Percentiles rank a stretch among this genome's conserved stretches.
These are phyloP conservation scores for Epinephelus lanceolatus DNA, from an alignment of 2,113 vertebrate genomes.

Conservation along the genomic window DNA sequence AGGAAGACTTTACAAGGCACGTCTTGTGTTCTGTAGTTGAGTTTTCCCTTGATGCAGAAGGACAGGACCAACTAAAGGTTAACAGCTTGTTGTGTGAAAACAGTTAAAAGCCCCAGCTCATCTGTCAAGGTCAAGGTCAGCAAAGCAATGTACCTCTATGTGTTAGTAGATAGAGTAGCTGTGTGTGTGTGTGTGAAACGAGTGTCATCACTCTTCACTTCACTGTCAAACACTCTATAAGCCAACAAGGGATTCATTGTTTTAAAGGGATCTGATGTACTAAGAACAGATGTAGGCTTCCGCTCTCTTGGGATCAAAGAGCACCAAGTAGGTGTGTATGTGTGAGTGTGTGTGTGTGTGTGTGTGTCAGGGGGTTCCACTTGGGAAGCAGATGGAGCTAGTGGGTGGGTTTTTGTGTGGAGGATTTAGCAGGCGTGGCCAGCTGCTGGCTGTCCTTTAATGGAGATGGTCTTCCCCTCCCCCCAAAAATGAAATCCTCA, in stretches of 20 bases:
- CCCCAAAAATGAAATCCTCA: slow-evolving; percentile 47
- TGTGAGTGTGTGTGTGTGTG: slow-evolving; percentile 42
- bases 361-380: slow-evolving; percentile 43
- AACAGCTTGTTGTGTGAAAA: neutral
- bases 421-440: slow-evolving; percentile 75
- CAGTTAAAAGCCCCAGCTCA: neutral
- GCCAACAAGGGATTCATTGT: slow-evolving; percentile 70
- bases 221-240: slow-evolving; percentile 50
- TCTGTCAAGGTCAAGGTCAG: slow-evolving; percentile 30
- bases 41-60: neutral
- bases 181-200: neutral
- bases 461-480: slow-evolving; percentile 32
- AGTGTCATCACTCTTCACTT: slow-evolving; percentile 29
- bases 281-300: slow-evolving; percentile 76
- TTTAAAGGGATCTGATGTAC: slow-evolving; percentile 56
- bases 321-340: slow-evolving; percentile 16
- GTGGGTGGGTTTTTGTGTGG: slow-evolving; percentile 72
- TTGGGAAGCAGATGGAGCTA: slow-evolving; percentile 78
- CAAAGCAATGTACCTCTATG: neutral
- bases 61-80: neutral
- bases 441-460: slow-evolving; percentile 74
- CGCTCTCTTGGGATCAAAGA: slow-evolving; percentile 70
- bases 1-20: neutral
- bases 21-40: neutral
- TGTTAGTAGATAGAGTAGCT: neutral